Evolutionary conservation across 2,113 vertebrate genomes (phyloP).

Genomic region (Lagopus muta): DNA sequence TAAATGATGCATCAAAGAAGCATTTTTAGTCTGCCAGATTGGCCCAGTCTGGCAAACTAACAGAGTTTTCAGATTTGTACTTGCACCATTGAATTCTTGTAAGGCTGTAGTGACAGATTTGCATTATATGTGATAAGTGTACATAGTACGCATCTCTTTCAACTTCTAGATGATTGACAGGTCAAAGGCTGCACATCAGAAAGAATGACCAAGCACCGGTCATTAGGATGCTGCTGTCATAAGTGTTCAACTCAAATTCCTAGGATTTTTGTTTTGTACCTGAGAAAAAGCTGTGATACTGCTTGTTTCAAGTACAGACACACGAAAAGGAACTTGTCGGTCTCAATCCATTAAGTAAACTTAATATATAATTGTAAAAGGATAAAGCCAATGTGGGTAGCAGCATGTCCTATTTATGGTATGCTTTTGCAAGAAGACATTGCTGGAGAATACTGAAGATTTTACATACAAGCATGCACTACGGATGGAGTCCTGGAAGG

Average conservation of each 20-base stretch:
- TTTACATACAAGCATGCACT: neutral
- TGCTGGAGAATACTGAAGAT: neutral
- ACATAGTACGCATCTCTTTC: neutral
- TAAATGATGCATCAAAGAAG: neutral
- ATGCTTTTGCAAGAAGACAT: neutral
- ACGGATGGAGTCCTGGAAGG: neutral
- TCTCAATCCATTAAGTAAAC: neutral
- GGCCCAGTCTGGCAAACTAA: neutral
- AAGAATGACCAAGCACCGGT: neutral
- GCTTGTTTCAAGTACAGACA: neutral
- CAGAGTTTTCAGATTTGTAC: neutral
- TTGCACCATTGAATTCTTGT: neutral
- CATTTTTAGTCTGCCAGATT: neutral
- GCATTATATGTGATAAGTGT: neutral
- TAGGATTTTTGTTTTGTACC: neutral
- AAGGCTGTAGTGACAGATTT: neutral
- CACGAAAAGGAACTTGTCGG: neutral
- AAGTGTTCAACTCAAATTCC: neutral
- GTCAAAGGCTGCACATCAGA: neutral
- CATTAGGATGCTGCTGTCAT: neutral
- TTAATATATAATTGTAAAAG: fast-evolving
- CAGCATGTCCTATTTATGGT: neutral
- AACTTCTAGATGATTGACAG: neutral
- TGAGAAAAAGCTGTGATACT: neutral
- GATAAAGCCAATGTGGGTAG: fast-evolving